phyloP scores from a whole-genome alignment of 1,140 invertebrate genomes.

The Zaprionus lachaisei region DNA sequence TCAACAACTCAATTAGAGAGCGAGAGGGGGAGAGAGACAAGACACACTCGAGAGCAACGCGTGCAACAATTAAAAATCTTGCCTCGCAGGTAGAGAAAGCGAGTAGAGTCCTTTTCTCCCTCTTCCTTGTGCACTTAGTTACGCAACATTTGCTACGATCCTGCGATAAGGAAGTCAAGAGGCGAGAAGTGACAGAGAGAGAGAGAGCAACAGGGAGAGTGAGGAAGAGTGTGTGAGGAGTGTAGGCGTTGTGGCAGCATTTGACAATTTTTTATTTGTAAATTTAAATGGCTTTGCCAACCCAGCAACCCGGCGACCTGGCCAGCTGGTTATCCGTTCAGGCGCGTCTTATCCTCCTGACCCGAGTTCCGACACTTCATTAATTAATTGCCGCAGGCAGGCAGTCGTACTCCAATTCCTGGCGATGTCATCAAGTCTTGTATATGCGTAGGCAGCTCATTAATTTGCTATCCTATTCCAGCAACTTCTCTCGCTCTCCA shows the following conservation, averaged over 20 bases:
- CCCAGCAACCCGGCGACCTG: not conserved
- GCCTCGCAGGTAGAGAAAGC: conserved; percentile 51
- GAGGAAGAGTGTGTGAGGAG: not conserved
- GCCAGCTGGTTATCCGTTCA: conserved; percentile 48
- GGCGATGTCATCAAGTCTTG: conserved; percentile 11
- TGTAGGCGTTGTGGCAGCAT: conserved; percentile 64
- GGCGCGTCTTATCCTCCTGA: conserved; percentile 39
- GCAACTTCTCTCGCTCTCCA: not conserved
- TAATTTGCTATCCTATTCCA: conserved; percentile 56
- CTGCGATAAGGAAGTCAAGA: conserved; percentile 36
- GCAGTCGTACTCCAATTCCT: conserved; percentile 13
- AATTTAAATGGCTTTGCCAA: conserved; percentile 68
- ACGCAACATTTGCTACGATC: conserved; percentile 72
- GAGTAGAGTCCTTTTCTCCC: conserved; percentile 10
- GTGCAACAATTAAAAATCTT: conserved; percentile 72
- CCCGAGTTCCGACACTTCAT: conserved; percentile 57
- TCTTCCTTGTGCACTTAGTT: conserved; percentile 65
- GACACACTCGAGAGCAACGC: conserved; percentile 2
- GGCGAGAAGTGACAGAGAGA: not conserved
- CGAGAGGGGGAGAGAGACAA: conserved; percentile 28
- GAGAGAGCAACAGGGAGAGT: not conserved
- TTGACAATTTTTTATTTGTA: conserved; percentile 77
- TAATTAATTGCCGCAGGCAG: conserved; percentile 55
- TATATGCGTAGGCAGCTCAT: conserved; percentile 56
- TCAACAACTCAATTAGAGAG: conserved; percentile 68